A percentile compares a stretch with the other conserved stretches of the same genome.
Evolutionary conservation across 2,888 invertebrate genomes (phyloP).

Genomic region (Epistrophe grossulariae): DNA sequence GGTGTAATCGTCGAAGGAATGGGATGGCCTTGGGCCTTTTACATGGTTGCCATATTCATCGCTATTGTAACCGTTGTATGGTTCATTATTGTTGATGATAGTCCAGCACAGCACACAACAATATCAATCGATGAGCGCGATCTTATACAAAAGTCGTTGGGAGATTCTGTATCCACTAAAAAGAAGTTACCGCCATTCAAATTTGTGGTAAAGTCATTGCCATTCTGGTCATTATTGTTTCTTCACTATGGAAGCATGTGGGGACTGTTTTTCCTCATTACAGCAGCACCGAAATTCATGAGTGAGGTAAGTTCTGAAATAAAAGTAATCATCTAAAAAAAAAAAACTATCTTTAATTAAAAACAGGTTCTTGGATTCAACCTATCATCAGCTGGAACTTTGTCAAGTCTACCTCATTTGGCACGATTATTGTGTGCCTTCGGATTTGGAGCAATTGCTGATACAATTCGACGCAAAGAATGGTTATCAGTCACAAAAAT

Average conservation of each 20-base stretch:
- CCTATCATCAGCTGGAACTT: constrained; percentile 88
- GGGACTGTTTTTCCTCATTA: constrained; percentile 90
- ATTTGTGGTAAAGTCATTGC: constrained; percentile 86
- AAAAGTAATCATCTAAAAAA: accelerated
- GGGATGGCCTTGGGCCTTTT: constrained; percentile 89
- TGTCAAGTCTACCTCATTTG: constrained; percentile 89
- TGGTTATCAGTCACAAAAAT: constrained; percentile 85
- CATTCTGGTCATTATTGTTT: constrained; percentile 88
- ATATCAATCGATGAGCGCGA: constrained; percentile 87
- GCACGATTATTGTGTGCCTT: constrained; percentile 89
- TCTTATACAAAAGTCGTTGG: constrained; percentile 87
- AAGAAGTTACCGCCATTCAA: constrained; percentile 88
- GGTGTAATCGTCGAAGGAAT: constrained; percentile 87
- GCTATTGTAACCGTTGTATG: constrained; percentile 86
- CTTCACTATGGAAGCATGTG: constrained; percentile 91
- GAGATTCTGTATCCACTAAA: constrained; percentile 85
- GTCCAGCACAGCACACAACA: constrained; percentile 87
- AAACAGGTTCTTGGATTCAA: constrained; percentile 88
- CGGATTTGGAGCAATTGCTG: constrained; percentile 89
- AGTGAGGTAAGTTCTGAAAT: constrained; percentile 84
- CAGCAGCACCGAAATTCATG: constrained; percentile 90
- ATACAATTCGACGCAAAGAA: constrained; percentile 85
- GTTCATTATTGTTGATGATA: constrained; percentile 87
- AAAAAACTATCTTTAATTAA: not conserved
- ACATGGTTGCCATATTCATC: constrained; percentile 86